A percentile compares a stretch with the other conserved stretches of the same genome.
These are phyloP conservation scores for Noctua fimbriata DNA, from an alignment of 2,888 invertebrate genomes.

Conservation along the genomic window DNA sequence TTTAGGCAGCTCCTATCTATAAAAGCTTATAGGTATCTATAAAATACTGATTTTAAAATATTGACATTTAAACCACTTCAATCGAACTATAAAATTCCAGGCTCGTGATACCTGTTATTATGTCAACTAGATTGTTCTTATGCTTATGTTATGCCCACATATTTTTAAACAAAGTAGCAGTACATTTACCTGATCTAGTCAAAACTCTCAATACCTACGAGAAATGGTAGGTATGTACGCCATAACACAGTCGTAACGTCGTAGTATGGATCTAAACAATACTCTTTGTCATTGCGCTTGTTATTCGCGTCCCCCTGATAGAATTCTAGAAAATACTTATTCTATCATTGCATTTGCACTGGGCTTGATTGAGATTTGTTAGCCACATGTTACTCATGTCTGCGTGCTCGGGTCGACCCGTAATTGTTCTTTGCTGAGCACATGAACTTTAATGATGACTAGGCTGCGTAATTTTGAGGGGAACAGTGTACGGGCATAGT, in stretches of 20 bases:
- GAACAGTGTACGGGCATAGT: background rate
- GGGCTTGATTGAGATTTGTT: conserved; percentile 36
- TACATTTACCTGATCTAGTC: background rate
- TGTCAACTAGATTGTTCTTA: conserved; percentile 1
- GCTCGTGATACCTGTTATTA: background rate
- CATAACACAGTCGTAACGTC: background rate
- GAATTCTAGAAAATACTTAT: conserved; percentile 50
- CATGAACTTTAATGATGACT: background rate
- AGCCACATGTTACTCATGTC: conserved; percentile 15
- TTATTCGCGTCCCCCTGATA: conserved; percentile 14
- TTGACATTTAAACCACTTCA: background rate
- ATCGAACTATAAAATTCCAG: background rate
- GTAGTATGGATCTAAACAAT: background rate
- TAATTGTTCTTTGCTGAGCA: background rate
- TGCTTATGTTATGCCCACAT: background rate
- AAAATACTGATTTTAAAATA: background rate
- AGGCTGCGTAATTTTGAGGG: background rate
- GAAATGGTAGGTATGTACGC: background rate
- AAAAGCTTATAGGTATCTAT: background rate
- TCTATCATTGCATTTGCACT: conserved; percentile 19
- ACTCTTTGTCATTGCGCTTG: conserved; percentile 6
- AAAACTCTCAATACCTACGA: background rate
- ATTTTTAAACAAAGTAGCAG: background rate
- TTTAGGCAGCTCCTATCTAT: no score
- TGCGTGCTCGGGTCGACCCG: background rate